Evolutionary conservation across 2,113 vertebrate species (phyloP).

Genomic region (Phrynocephalus versicolor): DNA sequence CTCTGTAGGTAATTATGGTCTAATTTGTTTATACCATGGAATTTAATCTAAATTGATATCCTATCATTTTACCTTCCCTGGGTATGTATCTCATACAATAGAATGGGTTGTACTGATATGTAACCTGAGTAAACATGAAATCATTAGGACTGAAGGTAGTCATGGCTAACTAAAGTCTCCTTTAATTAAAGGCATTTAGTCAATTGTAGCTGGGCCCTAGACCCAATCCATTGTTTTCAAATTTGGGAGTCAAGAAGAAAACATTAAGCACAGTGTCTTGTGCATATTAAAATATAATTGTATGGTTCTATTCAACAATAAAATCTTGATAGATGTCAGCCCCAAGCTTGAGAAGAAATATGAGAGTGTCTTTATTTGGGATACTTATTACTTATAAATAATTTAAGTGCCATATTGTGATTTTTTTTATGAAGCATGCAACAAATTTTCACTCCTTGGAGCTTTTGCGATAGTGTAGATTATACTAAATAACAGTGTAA

Average conservation of each 20-base stretch:
- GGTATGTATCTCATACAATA: background rate
- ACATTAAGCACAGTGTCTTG: background rate
- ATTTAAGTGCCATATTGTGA: no score
- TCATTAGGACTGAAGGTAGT: background rate
- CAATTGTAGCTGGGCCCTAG: background rate
- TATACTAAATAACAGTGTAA: background rate
- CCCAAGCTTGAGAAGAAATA: background rate
- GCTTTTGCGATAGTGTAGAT: no score
- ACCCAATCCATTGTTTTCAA: background rate
- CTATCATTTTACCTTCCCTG: background rate
- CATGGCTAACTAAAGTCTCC: no score
- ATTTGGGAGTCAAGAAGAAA: background rate
- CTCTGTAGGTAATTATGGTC: background rate
- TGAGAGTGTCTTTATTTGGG: background rate
- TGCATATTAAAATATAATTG: background rate
- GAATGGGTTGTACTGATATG: background rate
- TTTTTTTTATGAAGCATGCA: no score
- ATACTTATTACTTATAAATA: background rate
- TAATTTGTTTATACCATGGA: background rate
- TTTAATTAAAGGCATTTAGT: background rate
- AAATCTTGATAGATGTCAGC: background rate
- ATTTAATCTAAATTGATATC: background rate
- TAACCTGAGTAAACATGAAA: background rate
- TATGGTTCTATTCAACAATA: background rate
- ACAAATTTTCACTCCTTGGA: no score